Evolutionary conservation across 2,888 invertebrate genomes (phyloP).

Genomic region (Leptura quadrifasciata): DNA sequence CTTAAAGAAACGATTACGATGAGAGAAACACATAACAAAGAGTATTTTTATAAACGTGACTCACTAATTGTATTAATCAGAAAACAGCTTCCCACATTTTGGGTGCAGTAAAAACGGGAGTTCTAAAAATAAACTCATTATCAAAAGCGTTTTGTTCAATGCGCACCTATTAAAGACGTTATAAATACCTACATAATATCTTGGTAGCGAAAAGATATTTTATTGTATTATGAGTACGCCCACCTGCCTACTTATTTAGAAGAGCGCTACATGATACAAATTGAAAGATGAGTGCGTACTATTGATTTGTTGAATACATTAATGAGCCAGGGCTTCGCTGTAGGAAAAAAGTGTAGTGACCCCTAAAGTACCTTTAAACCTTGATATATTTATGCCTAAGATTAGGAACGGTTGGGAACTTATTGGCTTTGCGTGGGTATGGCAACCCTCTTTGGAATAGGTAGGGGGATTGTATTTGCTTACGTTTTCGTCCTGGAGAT

Average conservation of each 20-base stretch:
- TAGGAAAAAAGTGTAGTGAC: no score
- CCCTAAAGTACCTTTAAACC: no score
- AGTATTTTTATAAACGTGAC: conserved; percentile 26
- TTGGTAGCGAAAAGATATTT: background rate
- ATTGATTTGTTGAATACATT: background rate
- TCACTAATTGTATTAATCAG: conserved; percentile 34
- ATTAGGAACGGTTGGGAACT: no score
- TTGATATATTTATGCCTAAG: no score
- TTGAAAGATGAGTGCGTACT: background rate
- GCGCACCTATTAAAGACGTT: background rate
- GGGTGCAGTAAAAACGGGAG: conserved; percentile 45
- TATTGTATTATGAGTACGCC: background rate
- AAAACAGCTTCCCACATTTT: conserved; percentile 46
- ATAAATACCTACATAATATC: background rate
- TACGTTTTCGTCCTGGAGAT: no score
- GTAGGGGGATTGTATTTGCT: no score
- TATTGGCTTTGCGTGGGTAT: no score
- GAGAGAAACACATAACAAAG: background rate
- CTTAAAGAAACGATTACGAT: conserved; percentile 5
- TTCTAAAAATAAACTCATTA: conserved; percentile 49
- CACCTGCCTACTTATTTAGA: background rate
- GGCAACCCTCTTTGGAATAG: no score
- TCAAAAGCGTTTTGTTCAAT: conserved; percentile 18
- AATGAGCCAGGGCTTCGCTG: no score
- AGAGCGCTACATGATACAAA: background rate